Evolutionary conservation across 2,113 vertebrate species (phyloP).

Genomic region (Coregonus clupeaformis): DNA sequence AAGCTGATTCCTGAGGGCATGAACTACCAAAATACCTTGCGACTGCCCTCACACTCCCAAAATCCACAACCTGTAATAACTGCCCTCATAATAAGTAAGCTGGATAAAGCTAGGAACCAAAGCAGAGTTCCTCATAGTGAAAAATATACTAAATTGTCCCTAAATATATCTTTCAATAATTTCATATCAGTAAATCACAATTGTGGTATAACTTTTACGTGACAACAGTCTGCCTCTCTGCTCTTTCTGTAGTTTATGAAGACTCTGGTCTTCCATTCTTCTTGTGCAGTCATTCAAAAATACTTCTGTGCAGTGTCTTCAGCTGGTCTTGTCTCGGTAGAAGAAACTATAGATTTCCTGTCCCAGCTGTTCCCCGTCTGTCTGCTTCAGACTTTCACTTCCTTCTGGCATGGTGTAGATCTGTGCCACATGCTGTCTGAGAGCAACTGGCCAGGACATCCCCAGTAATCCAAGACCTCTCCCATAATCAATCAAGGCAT

Average conservation of each 20-base stretch:
- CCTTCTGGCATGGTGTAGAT: conserved; percentile 19
- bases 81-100: not conserved
- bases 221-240: not conserved
- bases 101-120: not conserved
- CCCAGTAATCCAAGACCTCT: conserved; percentile 62
- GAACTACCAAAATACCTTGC: not conserved
- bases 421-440: conserved; percentile 21
- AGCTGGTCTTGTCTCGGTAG: conserved; percentile 27
- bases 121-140: not conserved
- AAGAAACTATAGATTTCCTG: not conserved
- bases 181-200: not conserved
- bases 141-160: not conserved
- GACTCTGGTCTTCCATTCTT: conserved; percentile 34
- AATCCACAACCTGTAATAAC: not conserved
- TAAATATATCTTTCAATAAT: not conserved
- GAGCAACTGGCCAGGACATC: conserved; percentile 42
- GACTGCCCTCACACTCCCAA: not conserved
- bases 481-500: conserved; percentile 70
- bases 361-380: conserved; percentile 17
- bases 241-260: conserved; percentile 14
- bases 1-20: not conserved
- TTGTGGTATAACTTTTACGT: not conserved
- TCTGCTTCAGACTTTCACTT: conserved; percentile 7
- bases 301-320: conserved; percentile 26
- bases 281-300: conserved; percentile 9